These are phyloP conservation scores for Sicus ferrugineus DNA, from an alignment of 2,888 invertebrate genomes.

Conservation along the genomic window DNA sequence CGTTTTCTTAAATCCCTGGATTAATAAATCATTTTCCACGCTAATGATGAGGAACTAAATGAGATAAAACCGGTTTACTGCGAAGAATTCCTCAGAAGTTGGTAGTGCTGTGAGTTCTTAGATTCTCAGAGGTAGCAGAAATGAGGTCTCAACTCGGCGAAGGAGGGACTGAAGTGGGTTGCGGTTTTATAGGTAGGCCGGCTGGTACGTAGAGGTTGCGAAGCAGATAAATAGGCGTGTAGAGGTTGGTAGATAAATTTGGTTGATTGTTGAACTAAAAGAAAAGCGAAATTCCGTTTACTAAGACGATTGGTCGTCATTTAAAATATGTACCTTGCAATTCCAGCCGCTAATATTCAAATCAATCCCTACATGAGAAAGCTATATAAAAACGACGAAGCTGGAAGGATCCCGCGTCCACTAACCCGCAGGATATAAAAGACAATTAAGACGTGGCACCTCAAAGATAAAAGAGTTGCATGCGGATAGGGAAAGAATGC, in stretches of 20 bases:
- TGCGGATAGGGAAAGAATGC: not conserved
- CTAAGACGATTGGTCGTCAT: not conserved
- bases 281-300: not conserved
- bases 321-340: not conserved
- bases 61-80: not conserved
- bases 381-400: not conserved
- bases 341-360: not conserved
- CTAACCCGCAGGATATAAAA: not conserved
- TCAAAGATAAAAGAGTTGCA: not conserved
- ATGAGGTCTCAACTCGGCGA: not conserved
- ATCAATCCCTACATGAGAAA: not conserved
- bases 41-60: not conserved
- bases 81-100: not conserved
- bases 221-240: no score
- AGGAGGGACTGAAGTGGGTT: not conserved
- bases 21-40: slow-evolving; percentile 1
- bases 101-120: not conserved
- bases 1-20: not conserved
- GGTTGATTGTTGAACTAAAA: not conserved
- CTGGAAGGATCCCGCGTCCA: not conserved
- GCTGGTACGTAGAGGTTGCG: not conserved
- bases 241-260: no score
- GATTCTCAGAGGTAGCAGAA: not conserved
- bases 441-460: not conserved
- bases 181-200: not conserved